A percentile compares a stretch with the other conserved stretches of the same genome.
Evolutionary conservation across 2,797 vertebrate species (phyloP).

Genomic region (Cichlasoma orientale): DNA sequence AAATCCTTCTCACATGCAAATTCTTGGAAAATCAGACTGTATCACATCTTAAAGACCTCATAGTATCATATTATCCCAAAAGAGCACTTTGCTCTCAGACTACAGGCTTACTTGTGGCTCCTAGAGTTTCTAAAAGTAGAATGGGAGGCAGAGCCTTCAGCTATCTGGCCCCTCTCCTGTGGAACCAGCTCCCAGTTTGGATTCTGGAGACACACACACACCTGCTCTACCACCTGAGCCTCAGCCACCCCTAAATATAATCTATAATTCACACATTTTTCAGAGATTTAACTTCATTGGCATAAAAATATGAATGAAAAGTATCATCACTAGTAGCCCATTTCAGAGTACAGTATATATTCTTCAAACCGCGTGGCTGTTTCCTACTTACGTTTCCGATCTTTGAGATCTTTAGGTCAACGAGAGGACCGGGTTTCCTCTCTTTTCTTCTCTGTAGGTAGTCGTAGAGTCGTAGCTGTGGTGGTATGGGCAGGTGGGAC

Average conservation of each 20-base stretch:
- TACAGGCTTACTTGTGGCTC: not conserved
- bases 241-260: not conserved
- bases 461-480: conserved; percentile 92
- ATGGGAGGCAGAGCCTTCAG: not conserved
- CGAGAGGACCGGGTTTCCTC: conserved; percentile 87
- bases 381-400: conserved; percentile 89
- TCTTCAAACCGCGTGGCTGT: not conserved
- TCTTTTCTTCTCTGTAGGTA: conserved; percentile 96
- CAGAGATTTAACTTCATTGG: no score
- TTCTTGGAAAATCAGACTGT: not conserved
- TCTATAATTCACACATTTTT: not conserved
- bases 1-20: not conserved
- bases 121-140: not conserved
- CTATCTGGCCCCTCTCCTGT: not conserved
- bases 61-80: not conserved
- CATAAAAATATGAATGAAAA: not conserved
- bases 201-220: not conserved
- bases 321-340: not conserved
- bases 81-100: not conserved
- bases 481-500: conserved; percentile 88
- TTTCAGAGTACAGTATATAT: not conserved
- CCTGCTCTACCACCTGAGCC: no score
- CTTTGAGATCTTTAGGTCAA: conserved; percentile 98
- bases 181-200: not conserved
- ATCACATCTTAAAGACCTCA: not conserved